Evolutionary conservation across 2,797 vertebrate genomes (phyloP), one percentile per base, ranked within the genome.

Genomic region (Denticeps clupeoides): DNA sequence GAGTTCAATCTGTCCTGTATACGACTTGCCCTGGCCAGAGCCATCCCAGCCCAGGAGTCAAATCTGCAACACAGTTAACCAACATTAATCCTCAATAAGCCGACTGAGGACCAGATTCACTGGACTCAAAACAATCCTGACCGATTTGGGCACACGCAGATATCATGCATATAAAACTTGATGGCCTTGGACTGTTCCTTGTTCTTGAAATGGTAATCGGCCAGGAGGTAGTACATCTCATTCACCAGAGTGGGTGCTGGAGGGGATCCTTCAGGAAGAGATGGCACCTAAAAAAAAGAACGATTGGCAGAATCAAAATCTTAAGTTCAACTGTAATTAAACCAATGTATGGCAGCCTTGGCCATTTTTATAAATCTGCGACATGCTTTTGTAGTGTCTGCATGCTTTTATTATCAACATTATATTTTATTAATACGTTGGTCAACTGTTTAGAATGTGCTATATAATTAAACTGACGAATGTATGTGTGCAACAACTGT

Each of bases 21-120:
- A 3, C 95, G 89, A 47, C 92, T 97, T 27, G 94, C 95, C 52
- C 94, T 68, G 4, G 95, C 95, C 64, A 99, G 68, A 24, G 95
- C 95, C 93, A 99, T 99, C 33, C 95, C 95, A 1, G 94, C 95
- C 95, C 94, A 97, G 1, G 94, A 99, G 68, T 99, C 95, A 44
- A 99, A 99, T 80, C 94, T 98, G 55, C 0, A 11, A 15, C 10
- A 32, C 7, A 9, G 46, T 1, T 19, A 15, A 6, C 24, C 4
- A 2, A 16, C 7, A 15, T 33, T 37, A 10, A 42, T 9, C 22
- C 10, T 10, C 19, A 23, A 3, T 22, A 6, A 5, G 16, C 9
- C 21, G 10, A n/a, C 26, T 2, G 32, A 7, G 10, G 19, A 10
- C 3, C 23, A 10, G 12, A 45, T 29, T 7, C 1, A 11, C 28